Evolutionary conservation across 2,888 invertebrate genomes (phyloP).

Genomic region (Eupithecia dodoneata): DNA sequence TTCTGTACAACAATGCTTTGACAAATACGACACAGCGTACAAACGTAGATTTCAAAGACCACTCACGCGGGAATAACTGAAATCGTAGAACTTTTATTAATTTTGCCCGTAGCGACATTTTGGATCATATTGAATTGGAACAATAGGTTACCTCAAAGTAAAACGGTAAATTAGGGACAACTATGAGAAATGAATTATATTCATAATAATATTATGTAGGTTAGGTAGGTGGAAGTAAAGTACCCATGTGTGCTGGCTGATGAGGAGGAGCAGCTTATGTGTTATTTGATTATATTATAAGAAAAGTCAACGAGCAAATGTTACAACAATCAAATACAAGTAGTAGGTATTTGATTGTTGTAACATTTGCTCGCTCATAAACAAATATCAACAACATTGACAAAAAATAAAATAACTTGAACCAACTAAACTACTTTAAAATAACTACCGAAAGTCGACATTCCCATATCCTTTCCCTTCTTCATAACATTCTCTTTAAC

Average conservation of each 20-base stretch:
- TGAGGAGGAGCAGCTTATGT: background rate
- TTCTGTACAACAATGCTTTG: background rate
- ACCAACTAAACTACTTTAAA: background rate
- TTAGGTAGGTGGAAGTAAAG: background rate
- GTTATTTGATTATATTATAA: background rate
- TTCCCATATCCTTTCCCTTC: too few relatives aligned
- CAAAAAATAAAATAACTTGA: background rate
- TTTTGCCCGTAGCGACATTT: background rate
- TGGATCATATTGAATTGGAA: constrained; percentile 1
- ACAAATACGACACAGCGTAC: background rate
- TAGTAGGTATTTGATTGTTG: too few relatives aligned
- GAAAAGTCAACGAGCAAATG: background rate
- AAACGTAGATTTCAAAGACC: background rate
- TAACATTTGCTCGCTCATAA: too few relatives aligned
- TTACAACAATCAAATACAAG: background rate
- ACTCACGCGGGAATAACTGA: background rate
- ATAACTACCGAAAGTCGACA: too few relatives aligned
- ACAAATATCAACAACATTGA: background rate
- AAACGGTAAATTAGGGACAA: background rate
- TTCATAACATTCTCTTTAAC: too few relatives aligned
- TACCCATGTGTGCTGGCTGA: background rate
- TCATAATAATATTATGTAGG: background rate
- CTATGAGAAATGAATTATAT: background rate
- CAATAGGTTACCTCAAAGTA: background rate
- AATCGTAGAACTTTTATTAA: background rate